A percentile compares a stretch with the other conserved stretches of the same genome.
These are phyloP conservation scores for Simalia tracyae DNA, from an alignment of 2,797 vertebrate species.

Conservation along the genomic window DNA sequence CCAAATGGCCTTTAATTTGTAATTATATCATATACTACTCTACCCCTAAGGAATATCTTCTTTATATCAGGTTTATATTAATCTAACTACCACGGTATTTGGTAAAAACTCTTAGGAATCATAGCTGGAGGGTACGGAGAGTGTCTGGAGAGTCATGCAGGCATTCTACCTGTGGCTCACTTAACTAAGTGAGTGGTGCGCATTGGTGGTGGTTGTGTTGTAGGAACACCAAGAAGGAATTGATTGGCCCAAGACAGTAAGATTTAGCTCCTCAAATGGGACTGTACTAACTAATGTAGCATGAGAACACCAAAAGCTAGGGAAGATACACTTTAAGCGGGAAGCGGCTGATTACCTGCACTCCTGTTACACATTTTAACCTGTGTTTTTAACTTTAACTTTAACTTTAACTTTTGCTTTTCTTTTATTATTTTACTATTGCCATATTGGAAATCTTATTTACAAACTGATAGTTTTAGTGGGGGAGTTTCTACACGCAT, in stretches of 20 bases:
- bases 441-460: too few species aligned
- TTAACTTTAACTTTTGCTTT: too few species aligned
- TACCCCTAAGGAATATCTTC: not conserved
- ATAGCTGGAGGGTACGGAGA: not conserved
- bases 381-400: too few species aligned
- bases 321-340: too few species aligned
- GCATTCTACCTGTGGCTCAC: too few species aligned
- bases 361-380: too few species aligned
- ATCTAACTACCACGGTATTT: not conserved
- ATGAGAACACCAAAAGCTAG: not conserved
- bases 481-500: too few species aligned
- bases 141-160: not conserved
- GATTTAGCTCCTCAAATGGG: not conserved
- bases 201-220: not conserved
- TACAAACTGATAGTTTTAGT: too few species aligned
- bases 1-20: not conserved
- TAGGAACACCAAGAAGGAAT: not conserved
- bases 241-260: not conserved
- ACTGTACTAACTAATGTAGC: not conserved
- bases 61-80: not conserved
- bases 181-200: not conserved
- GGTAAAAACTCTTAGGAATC: not conserved
- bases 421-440: too few species aligned
- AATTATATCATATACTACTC: slow-evolving; percentile 51
- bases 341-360: too few species aligned